Base-by-base conservation (phyloP, 2,888 invertebrate species). In the Thecophora atra region DNA sequence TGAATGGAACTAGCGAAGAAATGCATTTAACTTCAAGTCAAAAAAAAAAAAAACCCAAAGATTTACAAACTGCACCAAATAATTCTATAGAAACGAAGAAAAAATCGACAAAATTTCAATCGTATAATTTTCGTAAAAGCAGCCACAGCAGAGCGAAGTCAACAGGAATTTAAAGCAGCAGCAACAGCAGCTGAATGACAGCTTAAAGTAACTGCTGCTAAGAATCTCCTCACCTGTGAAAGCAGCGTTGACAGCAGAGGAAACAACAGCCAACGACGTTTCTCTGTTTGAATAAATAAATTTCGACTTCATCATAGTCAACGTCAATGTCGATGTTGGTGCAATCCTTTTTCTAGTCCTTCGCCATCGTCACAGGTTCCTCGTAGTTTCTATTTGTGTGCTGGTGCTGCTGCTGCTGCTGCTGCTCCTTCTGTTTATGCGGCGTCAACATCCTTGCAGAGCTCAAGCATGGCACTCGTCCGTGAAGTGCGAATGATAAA, bases 401-500 rank as follows among this genome's bases (percentile, higher is more conserved):
- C 21, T 26, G 47, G n/a, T 0, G n/a, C 21, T 21, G 15, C 67
- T 44, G 7, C 62, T n/a, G n/a, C 28, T 42, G 30, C 62, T 70
- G 62, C 51, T 28, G 11, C 19, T 37, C 13, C 42, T 37, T 37
- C 37, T 37, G 7, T 37, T 37, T 37, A 37, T 8, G 58, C 58
- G 30, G 21, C 70, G 28, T 62, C 63, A 7, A 37, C 62, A 37
- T 37, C 54, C 28, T 26, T 17, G 30, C 19, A 63, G 11, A 47
- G 47, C 66, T 74, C 70, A 72, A 66, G 71, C 51, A 68, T 74
- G 1, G 64, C 42, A 37, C 56, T 54, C 47, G 63, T 71, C 71
- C 56, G 51, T 72, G 72, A 68, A 73, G 75, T 73, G 72, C 71
- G 71, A 73, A 72, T 73, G 72, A 75, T 75, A 75, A 73, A 75